A percentile compares a stretch with the other conserved stretches of the same genome.
phyloP scores from a whole-genome alignment of 1,140 invertebrate genomes.

The Ostrea denselamellosa region DNA sequence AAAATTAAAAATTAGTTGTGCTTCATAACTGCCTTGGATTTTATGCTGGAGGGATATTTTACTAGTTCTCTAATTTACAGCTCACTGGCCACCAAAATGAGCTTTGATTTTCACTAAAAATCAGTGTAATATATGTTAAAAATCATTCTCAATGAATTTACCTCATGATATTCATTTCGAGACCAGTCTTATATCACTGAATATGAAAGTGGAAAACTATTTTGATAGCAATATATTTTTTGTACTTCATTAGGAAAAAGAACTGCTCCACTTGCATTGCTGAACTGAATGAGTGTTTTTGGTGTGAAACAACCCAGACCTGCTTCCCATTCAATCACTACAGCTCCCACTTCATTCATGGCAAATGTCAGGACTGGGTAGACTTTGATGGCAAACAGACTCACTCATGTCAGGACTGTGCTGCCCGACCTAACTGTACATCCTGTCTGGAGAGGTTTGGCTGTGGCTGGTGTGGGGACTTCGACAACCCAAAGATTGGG shows the following conservation, averaged over 20 bases:
- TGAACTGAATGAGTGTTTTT: conserved; percentile 92
- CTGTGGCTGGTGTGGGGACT: conserved; percentile 96
- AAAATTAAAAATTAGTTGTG: no score
- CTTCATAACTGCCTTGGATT: no score
- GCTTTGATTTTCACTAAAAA: no score
- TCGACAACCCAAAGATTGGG: conserved; percentile 91
- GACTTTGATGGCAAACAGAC: conserved; percentile 81
- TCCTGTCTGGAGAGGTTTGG: conserved; percentile 89
- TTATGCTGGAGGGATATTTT: no score
- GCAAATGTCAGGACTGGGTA: conserved; percentile 94
- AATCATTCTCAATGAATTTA: no score
- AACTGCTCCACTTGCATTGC: conserved; percentile 91
- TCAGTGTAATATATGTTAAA: no score
- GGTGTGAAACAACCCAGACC: conserved; percentile 93
- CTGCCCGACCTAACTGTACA: conserved; percentile 87
- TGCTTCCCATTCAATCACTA: conserved; percentile 97
- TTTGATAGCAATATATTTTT: not conserved
- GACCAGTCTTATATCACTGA: no score
- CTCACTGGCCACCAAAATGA: no score
- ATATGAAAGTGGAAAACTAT: no score
- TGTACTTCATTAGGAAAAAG: conserved; percentile 80
- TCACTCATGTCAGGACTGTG: conserved; percentile 87
- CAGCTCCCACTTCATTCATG: conserved; percentile 94
- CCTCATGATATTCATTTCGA: no score
- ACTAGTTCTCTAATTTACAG: no score